phyloP scores from a whole-genome alignment of 1,140 invertebrate genomes.

The Agrypnia vestita region DNA sequence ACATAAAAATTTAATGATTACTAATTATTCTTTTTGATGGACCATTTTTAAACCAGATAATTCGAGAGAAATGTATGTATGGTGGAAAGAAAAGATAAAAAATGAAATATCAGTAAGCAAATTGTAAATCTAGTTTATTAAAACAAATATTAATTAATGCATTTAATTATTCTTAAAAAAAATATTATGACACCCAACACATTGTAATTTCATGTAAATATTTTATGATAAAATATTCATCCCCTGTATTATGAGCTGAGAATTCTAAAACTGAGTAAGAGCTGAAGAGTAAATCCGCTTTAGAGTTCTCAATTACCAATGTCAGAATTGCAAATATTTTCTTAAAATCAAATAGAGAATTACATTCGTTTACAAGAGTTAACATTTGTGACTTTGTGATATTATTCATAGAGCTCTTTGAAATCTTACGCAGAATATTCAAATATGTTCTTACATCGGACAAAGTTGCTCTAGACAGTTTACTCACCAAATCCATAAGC shows the following conservation, averaged over 20 bases:
- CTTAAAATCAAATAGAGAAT: conserved; percentile 6
- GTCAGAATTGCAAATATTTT: conserved; percentile 40
- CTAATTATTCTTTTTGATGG: no score
- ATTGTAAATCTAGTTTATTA: no score
- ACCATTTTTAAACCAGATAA: no score
- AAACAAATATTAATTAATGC: not conserved
- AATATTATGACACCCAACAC: conserved; percentile 47
- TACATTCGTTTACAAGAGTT: conserved; percentile 49
- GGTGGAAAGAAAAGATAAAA: no score
- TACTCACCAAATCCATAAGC: conserved; percentile 46
- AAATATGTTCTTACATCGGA: conserved; percentile 52
- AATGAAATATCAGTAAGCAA: no score
- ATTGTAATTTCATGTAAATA: conserved; percentile 54
- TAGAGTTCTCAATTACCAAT: conserved; percentile 41
- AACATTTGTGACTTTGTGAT: conserved; percentile 44
- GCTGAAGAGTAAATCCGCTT: conserved; percentile 34
- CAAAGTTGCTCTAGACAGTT: conserved; percentile 26
- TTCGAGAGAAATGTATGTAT: no score
- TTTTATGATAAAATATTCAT: conserved; percentile 26
- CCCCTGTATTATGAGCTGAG: conserved; percentile 16
- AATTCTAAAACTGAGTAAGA: conserved; percentile 43
- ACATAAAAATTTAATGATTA: no score
- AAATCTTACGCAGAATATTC: conserved; percentile 53
- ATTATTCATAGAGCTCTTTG: conserved; percentile 38
- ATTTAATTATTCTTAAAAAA: conserved; percentile 9